Percentiles rank a stretch among this genome's conserved stretches.
These are phyloP conservation scores for Lordiphosa mommai DNA, from an alignment of 1,140 invertebrate genomes.

Conservation along the genomic window DNA sequence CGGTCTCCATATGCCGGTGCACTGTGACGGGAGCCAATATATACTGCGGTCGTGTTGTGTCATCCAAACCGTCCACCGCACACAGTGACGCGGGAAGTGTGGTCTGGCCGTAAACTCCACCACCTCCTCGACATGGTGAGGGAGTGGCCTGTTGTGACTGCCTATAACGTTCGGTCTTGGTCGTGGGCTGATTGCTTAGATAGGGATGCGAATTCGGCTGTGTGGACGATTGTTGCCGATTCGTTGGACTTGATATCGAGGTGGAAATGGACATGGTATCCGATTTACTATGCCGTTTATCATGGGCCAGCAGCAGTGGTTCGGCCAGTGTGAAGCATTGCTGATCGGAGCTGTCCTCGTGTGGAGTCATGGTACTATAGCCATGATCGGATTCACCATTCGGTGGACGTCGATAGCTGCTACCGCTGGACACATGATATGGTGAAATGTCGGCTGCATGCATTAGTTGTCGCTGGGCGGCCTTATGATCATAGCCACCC, in stretches of 20 bases:
- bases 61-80: slow-evolving; percentile 24
- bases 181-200: slow-evolving; percentile 53
- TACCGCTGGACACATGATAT: slow-evolving; percentile 89
- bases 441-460: slow-evolving; percentile 87
- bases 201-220: slow-evolving; percentile 51
- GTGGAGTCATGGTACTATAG: slow-evolving; percentile 96
- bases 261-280: slow-evolving; percentile 84
- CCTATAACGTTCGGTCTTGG: slow-evolving; percentile 78
- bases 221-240: slow-evolving; percentile 58
- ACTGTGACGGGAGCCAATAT: slow-evolving; percentile 93
- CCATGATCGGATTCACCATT: slow-evolving; percentile 95
- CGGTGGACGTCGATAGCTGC: slow-evolving; percentile 85
- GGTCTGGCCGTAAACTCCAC: slow-evolving; percentile 75
- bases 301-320: slow-evolving; percentile 80
- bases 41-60: slow-evolving; percentile 66
- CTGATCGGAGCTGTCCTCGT: slow-evolving; percentile 91
- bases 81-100: slow-evolving; percentile 45
- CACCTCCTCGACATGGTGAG: slow-evolving; percentile 39
- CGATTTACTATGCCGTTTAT: slow-evolving; percentile 82
- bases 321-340: slow-evolving; percentile 86
- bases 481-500: slow-evolving; percentile 63
- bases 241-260: slow-evolving; percentile 81
- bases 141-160: slow-evolving; percentile 58
- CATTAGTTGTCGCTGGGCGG: slow-evolving; percentile 70
- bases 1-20: slow-evolving; percentile 89